Percentiles rank a stretch among this genome's conserved stretches.
These are phyloP conservation scores for Chironomus striatipennis DNA, from an alignment of 1,140 invertebrate species.

Conservation along the genomic window DNA sequence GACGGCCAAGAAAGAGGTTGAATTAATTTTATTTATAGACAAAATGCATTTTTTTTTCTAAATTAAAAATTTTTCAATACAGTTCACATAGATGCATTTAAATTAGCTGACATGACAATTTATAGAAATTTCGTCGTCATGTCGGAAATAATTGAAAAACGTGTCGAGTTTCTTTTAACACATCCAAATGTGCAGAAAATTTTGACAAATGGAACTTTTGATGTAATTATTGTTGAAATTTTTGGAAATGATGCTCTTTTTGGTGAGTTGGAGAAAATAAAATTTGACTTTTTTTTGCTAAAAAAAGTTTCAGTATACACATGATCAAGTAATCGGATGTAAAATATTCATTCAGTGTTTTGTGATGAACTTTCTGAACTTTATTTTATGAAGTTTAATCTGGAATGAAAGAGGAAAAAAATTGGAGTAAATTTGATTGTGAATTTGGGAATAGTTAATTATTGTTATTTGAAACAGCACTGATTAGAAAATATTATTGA, in stretches of 20 bases:
- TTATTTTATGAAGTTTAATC: no score
- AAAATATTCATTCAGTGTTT: no score
- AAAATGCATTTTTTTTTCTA: background rate
- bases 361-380: no score
- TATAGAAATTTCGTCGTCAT: background rate
- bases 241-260: background rate
- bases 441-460: no score
- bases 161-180: background rate
- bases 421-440: no score
- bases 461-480: no score
- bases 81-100: background rate
- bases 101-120: background rate
- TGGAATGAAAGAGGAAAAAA: no score
- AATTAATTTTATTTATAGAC: background rate
- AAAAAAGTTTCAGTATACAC: no score
- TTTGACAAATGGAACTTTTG: background rate
- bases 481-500: no score
- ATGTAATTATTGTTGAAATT: background rate
- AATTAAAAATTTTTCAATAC: background rate
- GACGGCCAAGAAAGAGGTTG: background rate
- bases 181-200: background rate
- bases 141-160: background rate
- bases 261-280: background rate
- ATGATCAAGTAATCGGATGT: no score
- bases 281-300: no score